Conservation (phyloP, 1,140 invertebrate genomes). For the Eriosoma lanigerum region DNA sequence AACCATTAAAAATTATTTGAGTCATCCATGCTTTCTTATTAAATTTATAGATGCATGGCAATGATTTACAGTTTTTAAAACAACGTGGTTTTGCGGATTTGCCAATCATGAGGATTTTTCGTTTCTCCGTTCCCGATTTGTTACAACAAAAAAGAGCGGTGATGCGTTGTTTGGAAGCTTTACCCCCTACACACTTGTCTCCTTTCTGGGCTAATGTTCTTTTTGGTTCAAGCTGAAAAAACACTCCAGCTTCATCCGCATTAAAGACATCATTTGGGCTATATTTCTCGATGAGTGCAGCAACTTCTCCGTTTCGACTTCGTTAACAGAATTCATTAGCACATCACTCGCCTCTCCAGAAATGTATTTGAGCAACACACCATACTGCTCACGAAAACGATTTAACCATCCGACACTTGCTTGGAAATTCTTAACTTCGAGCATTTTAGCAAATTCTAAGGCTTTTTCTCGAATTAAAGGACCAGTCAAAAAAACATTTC, state of each 20-base stretch:
- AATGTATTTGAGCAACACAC: neutral
- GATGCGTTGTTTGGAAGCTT: constrained; percentile 58
- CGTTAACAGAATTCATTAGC: constrained; percentile 1
- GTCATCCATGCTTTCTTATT: constrained; percentile 61
- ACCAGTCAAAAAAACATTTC: neutral
- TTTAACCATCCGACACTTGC: constrained; percentile 5
- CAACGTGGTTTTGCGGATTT: constrained; percentile 58
- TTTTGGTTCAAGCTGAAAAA: constrained; percentile 57
- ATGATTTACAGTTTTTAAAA: constrained; percentile 57
- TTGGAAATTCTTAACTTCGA: constrained; percentile 12
- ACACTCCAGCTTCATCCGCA: constrained; percentile 59
- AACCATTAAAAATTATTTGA: constrained; percentile 55
- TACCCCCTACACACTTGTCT: constrained; percentile 57
- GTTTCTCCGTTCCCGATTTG: constrained; percentile 58
- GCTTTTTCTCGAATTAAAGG: constrained; percentile 5
- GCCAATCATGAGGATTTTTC: constrained; percentile 58
- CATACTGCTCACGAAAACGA: too few species aligned
- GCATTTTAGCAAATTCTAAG: constrained; percentile 12
- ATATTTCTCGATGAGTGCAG: constrained; percentile 56
- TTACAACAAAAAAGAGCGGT: constrained; percentile 58
- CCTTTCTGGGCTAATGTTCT: constrained; percentile 57
- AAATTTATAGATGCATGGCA: constrained; percentile 56
- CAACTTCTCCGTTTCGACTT: constrained; percentile 26
- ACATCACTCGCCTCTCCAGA: neutral
- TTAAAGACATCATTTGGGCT: constrained; percentile 58